Base-by-base conservation (phyloP, 2,113 vertebrate species). In the Sprattus sprattus region DNA sequence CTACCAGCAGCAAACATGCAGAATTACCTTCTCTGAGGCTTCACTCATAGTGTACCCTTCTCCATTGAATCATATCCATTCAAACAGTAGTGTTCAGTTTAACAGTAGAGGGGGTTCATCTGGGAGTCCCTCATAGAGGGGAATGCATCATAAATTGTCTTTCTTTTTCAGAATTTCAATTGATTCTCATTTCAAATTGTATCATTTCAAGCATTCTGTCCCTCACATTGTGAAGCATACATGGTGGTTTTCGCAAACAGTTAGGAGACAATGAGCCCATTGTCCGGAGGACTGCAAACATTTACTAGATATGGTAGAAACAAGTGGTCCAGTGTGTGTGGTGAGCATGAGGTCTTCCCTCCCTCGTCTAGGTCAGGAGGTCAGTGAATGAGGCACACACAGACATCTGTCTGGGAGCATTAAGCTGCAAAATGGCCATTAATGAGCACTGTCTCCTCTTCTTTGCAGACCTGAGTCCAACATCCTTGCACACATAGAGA, bases 1-100 rank as follows among this genome's bases (percentile, higher is more conserved):
- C 81, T 3, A 78, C 81, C 44, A 85, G 88, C 78, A 64, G 81
- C 75, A 81, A 88, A 46, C 87, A 39, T 57, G 83, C 57, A 81
- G 28, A 87, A 90, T 86, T 85, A 84, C 47, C 4, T 8, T 46
- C 64, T 81, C 67, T 88, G 87, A 85, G 89, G 52, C 78, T 88
- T 84, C 52, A 45, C 54, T 88, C 89, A 88, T 88, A 83, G 81
- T 67, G 28, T 8, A 28, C 64, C 22, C 64, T 67, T 22, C 54
- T 4, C 54, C 22, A 60, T 60, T 67, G n/a, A 67, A 67, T 67
- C 6, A 67, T 67, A 9, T 67, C 64, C 64, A 28, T 67, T 67
- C 25, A 67, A 67, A 67, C 64, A 67, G 64, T n/a, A 28, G 64
- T 25, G 60, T 9, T 64, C 7, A 25, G 25, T n/a, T 64, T 22